These are phyloP conservation scores for Temnothorax rugatulus DNA, from an alignment of 2,888 invertebrate species.

Conservation along the genomic window DNA sequence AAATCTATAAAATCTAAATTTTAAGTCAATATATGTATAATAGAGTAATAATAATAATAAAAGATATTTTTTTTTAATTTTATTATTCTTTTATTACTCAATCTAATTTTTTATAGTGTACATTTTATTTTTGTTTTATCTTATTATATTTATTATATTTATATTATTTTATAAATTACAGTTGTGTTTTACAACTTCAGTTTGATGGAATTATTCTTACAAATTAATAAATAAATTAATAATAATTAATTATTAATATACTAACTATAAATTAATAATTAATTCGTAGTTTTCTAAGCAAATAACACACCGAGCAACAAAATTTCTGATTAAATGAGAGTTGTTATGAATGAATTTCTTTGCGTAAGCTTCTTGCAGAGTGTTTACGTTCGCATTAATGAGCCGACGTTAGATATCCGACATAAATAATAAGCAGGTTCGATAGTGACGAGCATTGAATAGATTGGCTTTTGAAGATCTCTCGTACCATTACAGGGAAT, in stretches of 20 bases:
- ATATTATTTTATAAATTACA: not conserved
- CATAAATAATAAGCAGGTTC: conserved; percentile 28
- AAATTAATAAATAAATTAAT: not conserved
- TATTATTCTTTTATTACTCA: no score
- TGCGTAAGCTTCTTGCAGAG: not conserved
- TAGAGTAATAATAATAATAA: not conserved
- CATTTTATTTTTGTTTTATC: not conserved
- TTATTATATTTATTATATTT: not conserved
- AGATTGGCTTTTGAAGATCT: conserved; percentile 23
- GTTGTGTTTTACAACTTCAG: not conserved
- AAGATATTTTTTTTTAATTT: no score
- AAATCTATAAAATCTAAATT: not conserved
- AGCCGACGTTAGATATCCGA: not conserved
- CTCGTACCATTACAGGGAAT: not conserved
- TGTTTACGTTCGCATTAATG: conserved; percentile 17
- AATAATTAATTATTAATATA: not conserved
- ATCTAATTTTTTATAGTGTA: not conserved
- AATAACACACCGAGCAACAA: not conserved
- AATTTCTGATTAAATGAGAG: conserved; percentile 14
- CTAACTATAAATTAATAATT: not conserved
- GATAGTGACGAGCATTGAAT: conserved; percentile 31
- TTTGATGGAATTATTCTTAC: not conserved
- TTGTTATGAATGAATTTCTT: not conserved
- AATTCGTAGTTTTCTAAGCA: not conserved
- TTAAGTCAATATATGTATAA: not conserved